A percentile compares a stretch with the other conserved stretches of the same genome.
phyloP scores from a whole-genome alignment of 2,797 vertebrate genomes.

The Chloroceryle amazona region DNA sequence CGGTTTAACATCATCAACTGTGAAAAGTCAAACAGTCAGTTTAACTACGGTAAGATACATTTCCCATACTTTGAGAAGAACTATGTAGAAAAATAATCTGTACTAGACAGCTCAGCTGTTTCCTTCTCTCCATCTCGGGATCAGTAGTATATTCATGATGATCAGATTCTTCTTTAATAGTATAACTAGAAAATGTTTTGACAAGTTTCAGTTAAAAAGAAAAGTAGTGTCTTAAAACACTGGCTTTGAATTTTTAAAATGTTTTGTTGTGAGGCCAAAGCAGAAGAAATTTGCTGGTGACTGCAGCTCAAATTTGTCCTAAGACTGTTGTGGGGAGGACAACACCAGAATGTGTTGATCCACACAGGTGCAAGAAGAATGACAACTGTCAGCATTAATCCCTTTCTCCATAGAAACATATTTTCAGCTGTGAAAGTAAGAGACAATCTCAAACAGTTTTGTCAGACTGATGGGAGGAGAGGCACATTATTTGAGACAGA shows the following conservation, averaged over 20 bases:
- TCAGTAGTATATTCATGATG: neutral
- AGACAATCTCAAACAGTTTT: neutral
- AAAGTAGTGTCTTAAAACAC: neutral
- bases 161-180: neutral
- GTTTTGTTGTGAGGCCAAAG: neutral
- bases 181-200: neutral
- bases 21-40: slow-evolving; percentile 99
- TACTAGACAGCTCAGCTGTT: neutral
- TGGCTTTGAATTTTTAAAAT: neutral
- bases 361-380: neutral
- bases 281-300: neutral
- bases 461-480: neutral
- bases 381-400: neutral
- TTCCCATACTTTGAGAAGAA: slow-evolving; percentile 28
- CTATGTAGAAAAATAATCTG: neutral
- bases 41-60: slow-evolving; percentile 93
- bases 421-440: neutral
- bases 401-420: neutral
- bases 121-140: neutral
- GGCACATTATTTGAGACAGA: neutral
- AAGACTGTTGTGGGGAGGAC: neutral
- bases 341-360: neutral
- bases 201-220: neutral
- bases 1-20: slow-evolving; percentile 99
- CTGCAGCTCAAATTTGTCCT: neutral